phyloP scores from a whole-genome alignment of 2,797 vertebrate genomes.

The Nothura maculosa region DNA sequence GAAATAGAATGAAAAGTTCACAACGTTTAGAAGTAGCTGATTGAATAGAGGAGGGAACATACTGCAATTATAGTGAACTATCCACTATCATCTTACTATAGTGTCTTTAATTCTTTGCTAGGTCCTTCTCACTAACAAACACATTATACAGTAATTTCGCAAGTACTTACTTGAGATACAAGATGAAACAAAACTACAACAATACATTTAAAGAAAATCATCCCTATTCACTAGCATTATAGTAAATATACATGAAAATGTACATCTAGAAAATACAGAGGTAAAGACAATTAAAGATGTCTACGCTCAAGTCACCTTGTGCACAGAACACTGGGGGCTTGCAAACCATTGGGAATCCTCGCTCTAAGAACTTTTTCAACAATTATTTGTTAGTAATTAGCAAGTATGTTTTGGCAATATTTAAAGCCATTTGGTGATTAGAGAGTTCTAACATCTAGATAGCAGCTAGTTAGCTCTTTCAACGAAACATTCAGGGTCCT shows the following conservation, averaged over 20 bases:
- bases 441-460: not conserved
- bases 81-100: conserved; percentile 75
- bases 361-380: not conserved
- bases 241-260: not conserved
- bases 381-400: not conserved
- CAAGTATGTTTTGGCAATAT: fast-evolving
- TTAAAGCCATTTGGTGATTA: not conserved
- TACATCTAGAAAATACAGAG: not conserved
- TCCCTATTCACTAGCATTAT: not conserved
- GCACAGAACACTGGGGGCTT: not conserved
- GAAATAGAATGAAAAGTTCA: conserved; percentile 82
- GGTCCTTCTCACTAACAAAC: conserved; percentile 66
- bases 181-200: conserved; percentile 33
- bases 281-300: not conserved
- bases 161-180: conserved; percentile 61
- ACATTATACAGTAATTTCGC: conserved; percentile 44
- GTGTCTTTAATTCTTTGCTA: conserved; percentile 22
- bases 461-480: not conserved
- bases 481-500: not conserved
- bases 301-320: not conserved
- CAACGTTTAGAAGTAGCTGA: conserved; percentile 56
- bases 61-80: conserved; percentile 80
- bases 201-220: not conserved
- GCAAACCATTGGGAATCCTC: not conserved
- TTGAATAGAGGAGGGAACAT: conserved; percentile 54